Base-by-base conservation (phyloP, 2,888 invertebrate genomes). In the Neocrepidodera transversa region DNA sequence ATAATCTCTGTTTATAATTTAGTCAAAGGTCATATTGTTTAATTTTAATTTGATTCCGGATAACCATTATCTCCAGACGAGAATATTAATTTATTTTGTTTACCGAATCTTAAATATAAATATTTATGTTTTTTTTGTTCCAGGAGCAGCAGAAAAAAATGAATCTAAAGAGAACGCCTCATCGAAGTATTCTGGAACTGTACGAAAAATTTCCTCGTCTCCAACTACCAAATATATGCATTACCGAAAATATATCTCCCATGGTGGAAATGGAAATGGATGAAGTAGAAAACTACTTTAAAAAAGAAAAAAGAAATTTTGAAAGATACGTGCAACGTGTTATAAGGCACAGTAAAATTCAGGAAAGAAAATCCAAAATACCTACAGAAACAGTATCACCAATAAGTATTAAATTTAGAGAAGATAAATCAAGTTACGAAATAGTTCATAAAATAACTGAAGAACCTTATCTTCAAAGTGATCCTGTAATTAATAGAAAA, bases 181-280 rank as follows among this genome's bases (percentile, higher is more conserved):
- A 69, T 51, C 65, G 65, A 0, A 55, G 56, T 7, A 43, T 70
- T 18, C 60, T 13, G 5, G 7, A 56, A 20, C 18, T 71, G 11
- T 67, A 62, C 1, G 38, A 52, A 5, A 47, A 38, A n/a, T 64
- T 63, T 23, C 47, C 65, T 8, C 28, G 60, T 5, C 42, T 61
- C 6, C 54, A 70, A 36, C 23, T 64, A 10, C 60, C 62, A 7
- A 11, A 26, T 8, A 17, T 42, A 18, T 36, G 42, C 17, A 5
- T 62, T 6, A n/a, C 42, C 13, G 42, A 42, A 6, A n/a, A 62
- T 28, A 18, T 62, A 7, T 26, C 58, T 6, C 70, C 70, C 8
- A 51, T 63, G 10, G 66, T 72, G 5, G 66, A 61, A n/a, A 58
- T 72, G 42, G 26, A 63, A n/a, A 63, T 67, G 49, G 66, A 66